A percentile compares a stretch with the other conserved stretches of the same genome.
phyloP scores from a whole-genome alignment of 2,888 invertebrate species.

The Cryptocephalus primarius region DNA sequence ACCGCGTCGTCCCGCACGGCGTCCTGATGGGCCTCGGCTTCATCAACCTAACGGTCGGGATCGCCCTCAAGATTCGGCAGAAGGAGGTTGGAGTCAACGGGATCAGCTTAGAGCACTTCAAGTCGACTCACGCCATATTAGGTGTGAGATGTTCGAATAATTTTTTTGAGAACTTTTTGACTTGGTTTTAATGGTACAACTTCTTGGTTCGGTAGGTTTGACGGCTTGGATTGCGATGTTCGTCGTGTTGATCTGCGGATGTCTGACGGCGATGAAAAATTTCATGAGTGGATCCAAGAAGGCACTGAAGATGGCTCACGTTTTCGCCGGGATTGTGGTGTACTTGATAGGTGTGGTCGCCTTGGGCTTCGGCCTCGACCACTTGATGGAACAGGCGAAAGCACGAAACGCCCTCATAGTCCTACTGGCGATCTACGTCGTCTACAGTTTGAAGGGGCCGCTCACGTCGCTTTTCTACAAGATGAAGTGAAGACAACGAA shows the following conservation, averaged over 20 bases:
- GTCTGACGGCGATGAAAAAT: slow-evolving; percentile 2
- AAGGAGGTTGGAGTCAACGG: slow-evolving; percentile 7
- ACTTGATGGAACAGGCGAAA: slow-evolving; percentile 5
- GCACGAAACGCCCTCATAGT: slow-evolving; percentile 11
- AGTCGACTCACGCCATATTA: slow-evolving; percentile 17
- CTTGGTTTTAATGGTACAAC: background rate
- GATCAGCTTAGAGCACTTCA: slow-evolving; percentile 17
- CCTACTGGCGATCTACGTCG: slow-evolving; percentile 9
- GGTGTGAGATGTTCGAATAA: slow-evolving; percentile 10
- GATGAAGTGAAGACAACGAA: too few species aligned
- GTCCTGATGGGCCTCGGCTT: slow-evolving; percentile 17
- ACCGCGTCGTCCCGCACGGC: slow-evolving; percentile 19
- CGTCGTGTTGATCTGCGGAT: slow-evolving; percentile 10
- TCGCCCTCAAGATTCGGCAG: slow-evolving; percentile 22
- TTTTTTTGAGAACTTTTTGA: background rate
- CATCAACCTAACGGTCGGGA: slow-evolving; percentile 19
- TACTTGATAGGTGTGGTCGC: slow-evolving; percentile 14
- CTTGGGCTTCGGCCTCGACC: slow-evolving; percentile 12
- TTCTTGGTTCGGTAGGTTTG: slow-evolving; percentile 9
- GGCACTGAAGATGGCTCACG: slow-evolving; percentile 10
- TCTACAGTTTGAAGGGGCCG: slow-evolving; percentile 11
- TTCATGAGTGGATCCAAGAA: slow-evolving; percentile 4
- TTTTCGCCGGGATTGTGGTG: slow-evolving; percentile 9
- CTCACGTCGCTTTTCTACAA: slow-evolving; percentile 2
- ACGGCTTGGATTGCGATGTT: slow-evolving; percentile 13